phyloP scores from a whole-genome alignment of 2,113 vertebrate species.

The Podarcis raffonei region DNA sequence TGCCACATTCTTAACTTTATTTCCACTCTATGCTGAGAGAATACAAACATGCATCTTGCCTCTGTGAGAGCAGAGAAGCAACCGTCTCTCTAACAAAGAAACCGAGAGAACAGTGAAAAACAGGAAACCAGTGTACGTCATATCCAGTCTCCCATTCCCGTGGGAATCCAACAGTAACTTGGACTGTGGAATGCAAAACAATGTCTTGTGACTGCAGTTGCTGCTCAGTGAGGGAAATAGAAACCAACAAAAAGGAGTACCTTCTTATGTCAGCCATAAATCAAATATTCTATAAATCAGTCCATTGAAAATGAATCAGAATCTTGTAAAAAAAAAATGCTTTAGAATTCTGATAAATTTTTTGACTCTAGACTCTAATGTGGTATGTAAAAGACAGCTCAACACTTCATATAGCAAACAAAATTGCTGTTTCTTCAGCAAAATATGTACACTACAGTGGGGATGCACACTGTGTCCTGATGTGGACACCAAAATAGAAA shows the following conservation, averaged over 20 bases:
- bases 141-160: too few species aligned
- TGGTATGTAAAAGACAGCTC: background rate
- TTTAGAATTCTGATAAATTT: background rate
- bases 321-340: background rate
- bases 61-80: too few species aligned
- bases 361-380: background rate
- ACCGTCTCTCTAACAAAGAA: too few species aligned
- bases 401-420: background rate
- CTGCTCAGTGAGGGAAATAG: too few species aligned
- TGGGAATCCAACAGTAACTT: too few species aligned
- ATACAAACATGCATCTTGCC: too few species aligned
- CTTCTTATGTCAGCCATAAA: background rate
- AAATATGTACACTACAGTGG: background rate
- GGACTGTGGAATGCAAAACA: too few species aligned
- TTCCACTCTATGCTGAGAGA: too few species aligned
- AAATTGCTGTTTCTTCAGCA: background rate
- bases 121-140: too few species aligned
- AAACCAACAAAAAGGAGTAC: slow-evolving; percentile 5
- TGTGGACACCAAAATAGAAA: background rate
- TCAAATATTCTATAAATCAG: background rate
- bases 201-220: too few species aligned
- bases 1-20: too few species aligned
- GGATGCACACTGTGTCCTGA: background rate
- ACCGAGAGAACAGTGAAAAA: too few species aligned
- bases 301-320: background rate